Percentiles rank a stretch among this genome's conserved stretches.
phyloP scores from a whole-genome alignment of 30 jellyfish, hydroid and myxozoan genomes.

The Catostylus mosaicus region DNA sequence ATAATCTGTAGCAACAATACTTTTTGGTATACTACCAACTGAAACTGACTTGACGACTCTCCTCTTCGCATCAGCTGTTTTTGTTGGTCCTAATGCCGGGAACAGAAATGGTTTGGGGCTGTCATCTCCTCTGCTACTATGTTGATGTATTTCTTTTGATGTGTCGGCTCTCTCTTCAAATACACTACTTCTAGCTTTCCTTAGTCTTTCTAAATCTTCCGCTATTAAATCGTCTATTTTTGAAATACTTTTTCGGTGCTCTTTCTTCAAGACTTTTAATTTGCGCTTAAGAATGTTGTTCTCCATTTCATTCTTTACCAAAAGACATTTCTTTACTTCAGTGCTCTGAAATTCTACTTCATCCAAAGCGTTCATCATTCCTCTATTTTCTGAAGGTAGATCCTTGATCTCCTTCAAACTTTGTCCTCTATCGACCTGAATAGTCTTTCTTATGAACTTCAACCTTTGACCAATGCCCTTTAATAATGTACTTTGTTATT shows the following conservation, averaged over 20 bases:
- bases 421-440: no score
- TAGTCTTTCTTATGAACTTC: no score
- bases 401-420: no score
- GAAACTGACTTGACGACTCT: not conserved
- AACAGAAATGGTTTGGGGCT: not conserved
- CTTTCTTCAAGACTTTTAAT: conserved; percentile 16
- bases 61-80: not conserved
- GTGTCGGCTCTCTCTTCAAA: not conserved
- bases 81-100: not conserved
- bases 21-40: no score
- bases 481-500: no score
- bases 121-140: not conserved
- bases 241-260: conserved; percentile 8
- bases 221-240: conserved; percentile 20
- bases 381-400: not conserved
- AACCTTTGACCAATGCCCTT: no score
- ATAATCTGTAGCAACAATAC: not conserved
- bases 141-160: not conserved
- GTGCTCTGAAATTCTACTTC: not conserved
- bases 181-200: not conserved
- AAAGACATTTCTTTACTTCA: not conserved
- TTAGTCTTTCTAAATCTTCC: not conserved
- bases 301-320: conserved; percentile 20
- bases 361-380: not conserved
- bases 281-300: conserved; percentile 1